Evolutionary conservation across 2,888 invertebrate species (phyloP).

Genomic region (Agriopis aurantiaria): DNA sequence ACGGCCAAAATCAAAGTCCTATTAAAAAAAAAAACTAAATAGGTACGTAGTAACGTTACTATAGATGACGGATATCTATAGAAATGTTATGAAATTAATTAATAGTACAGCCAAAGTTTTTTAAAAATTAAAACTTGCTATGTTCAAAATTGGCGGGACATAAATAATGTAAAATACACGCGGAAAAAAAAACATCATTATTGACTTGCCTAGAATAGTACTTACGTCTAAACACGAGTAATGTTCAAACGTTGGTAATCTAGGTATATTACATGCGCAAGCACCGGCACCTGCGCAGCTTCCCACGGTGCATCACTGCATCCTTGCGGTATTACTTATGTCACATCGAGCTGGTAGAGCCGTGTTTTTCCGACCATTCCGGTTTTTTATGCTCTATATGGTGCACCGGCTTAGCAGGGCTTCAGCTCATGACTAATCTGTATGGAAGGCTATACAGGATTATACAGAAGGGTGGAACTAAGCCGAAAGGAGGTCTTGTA

Average conservation of each 20-base stretch:
- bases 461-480: neutral
- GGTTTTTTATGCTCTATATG: conserved; percentile 33
- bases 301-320: conserved; percentile 73
- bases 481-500: too few species aligned
- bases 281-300: conserved; percentile 70
- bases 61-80: too few species aligned
- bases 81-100: too few species aligned
- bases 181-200: too few species aligned
- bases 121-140: too few species aligned
- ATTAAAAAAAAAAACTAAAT: too few species aligned
- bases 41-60: too few species aligned
- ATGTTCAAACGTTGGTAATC: conserved; percentile 2
- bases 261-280: conserved; percentile 48
- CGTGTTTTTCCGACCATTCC: conserved; percentile 36
- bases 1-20: too few species aligned
- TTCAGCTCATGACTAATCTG: conserved; percentile 8
- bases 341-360: conserved; percentile 43
- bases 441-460: neutral
- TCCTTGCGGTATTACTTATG: conserved; percentile 53
- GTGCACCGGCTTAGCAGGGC: conserved; percentile 10
- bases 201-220: neutral
- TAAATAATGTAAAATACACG: too few species aligned
- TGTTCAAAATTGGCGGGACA: too few species aligned
- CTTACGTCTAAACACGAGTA: conserved; percentile 1
- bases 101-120: too few species aligned